phyloP scores from a whole-genome alignment of 53 echinoderm and acorn worm genomes.

The Astropecten irregularis region DNA sequence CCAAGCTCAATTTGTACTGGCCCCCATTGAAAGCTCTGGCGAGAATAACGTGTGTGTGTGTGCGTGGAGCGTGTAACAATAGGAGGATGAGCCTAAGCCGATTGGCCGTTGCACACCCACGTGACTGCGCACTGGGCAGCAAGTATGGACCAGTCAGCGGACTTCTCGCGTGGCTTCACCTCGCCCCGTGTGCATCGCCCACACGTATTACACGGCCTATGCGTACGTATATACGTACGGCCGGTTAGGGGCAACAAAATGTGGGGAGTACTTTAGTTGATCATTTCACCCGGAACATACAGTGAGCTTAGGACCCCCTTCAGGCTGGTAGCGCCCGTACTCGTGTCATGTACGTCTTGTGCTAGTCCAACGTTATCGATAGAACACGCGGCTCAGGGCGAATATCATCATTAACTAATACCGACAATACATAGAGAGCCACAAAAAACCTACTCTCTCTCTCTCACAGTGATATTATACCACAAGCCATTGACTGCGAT shows the following conservation, averaged over 20 bases:
- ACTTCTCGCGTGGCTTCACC: not conserved
- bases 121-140: slow-evolving; percentile 10
- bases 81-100: slow-evolving; percentile 43
- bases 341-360: not conserved
- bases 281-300: slow-evolving; percentile 40
- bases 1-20: slow-evolving; percentile 21
- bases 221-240: too few relatives aligned
- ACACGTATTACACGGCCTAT: too few relatives aligned
- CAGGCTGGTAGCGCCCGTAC: not conserved
- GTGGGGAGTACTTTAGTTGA: slow-evolving; percentile 41
- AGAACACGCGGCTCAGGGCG: not conserved
- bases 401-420: not conserved
- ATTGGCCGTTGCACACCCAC: slow-evolving; percentile 22
- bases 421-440: too few relatives aligned
- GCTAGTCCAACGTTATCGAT: too few relatives aligned
- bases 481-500: too few relatives aligned
- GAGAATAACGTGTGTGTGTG: too few relatives aligned
- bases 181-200: too few relatives aligned
- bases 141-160: slow-evolving; percentile 48
- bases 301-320: slow-evolving; percentile 24
- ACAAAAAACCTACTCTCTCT: not conserved
- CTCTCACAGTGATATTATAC: too few relatives aligned
- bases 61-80: slow-evolving; percentile 31
- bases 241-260: slow-evolving; percentile 44
- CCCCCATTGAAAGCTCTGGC: too few relatives aligned